Evolutionary conservation across 2,888 invertebrate genomes (phyloP), one percentile per base, ranked within the genome.

Genomic region (Drosophila falleni): DNA sequence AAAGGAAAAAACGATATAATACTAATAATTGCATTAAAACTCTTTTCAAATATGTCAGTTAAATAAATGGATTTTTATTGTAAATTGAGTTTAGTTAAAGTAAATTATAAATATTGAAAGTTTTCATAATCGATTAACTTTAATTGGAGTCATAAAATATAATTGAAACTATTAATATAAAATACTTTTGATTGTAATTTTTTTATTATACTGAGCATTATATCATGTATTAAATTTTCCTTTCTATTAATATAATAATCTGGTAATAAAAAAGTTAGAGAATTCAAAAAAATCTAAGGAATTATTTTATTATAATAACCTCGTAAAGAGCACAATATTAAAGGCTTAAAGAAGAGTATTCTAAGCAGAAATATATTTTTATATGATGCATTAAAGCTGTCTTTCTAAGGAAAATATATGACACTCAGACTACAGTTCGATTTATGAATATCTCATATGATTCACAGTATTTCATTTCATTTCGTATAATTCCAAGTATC

Each of bases 71-170:
- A 13, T 39, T 42, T 78, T 53, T 60, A 60, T 46, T 41, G 23
- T 44, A 42, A 68, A 78, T 68, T 37, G 23, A 60, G 61, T 74
- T 76, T 46, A 61, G 47, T 60, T 63, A 11, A 62, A 67, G 68
- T 61, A 44, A 78, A 62, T 74, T 73, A 69, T 41, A 9, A 53
- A 61, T 35, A 58, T 78, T 42, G 8, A 64, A 59, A 42, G 19
- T 26, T 16, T 11, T 41, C 35, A 46, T 35, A 59, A 67, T 46
- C 16, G 3, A 19, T 42, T 16, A 15, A 15, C 42, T 50, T 69
- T 49, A 42, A 62, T 56, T 65, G 49, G 51, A 64, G 50, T 23
- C 8, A 16, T 35, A 9, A 37, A 19, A 46, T 3, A 33, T 50
- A 41, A 49, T 59, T 49, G 46, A 15, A 46, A 29, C 13, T 11